A percentile compares a stretch with the other conserved stretches of the same genome.
Conservation (phyloP, 2,797 vertebrate genomes). For the Erithacus rubecula region DNA sequence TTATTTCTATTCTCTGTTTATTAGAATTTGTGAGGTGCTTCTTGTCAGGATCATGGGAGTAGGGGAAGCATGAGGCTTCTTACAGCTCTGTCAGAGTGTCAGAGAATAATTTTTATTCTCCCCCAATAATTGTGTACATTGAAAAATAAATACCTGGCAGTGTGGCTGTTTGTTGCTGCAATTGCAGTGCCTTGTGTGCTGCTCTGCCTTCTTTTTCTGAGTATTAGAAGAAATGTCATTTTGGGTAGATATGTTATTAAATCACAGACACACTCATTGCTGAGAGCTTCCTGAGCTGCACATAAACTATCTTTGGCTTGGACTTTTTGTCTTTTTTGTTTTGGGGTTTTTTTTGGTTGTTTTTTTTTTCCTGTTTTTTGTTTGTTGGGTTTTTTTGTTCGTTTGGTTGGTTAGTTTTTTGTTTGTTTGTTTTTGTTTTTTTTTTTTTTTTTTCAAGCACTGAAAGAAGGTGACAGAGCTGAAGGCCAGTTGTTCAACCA, state of each 20-base stretch:
- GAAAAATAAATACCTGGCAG: constrained; percentile 54
- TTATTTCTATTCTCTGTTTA: constrained; percentile 65
- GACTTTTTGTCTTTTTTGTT: not conserved
- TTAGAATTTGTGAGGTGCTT: constrained; percentile 59
- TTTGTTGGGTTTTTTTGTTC: too few species aligned
- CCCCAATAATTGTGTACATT: not conserved
- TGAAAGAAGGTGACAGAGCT: not conserved
- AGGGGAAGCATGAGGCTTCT: constrained; percentile 8
- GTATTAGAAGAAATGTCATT: constrained; percentile 30
- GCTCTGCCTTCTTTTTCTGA: constrained; percentile 31
- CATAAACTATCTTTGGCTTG: not conserved
- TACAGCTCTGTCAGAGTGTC: not conserved
- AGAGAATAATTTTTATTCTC: constrained; percentile 47
- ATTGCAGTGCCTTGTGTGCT: constrained; percentile 11
- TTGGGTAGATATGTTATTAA: constrained; percentile 52
- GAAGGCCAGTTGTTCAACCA: not conserved
- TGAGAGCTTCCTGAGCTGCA: constrained; percentile 17
- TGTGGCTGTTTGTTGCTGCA: constrained; percentile 48
- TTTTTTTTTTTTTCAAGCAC: not conserved
- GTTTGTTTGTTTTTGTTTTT: too few species aligned
- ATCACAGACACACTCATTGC: constrained; percentile 48
- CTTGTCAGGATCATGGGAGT: constrained; percentile 13
- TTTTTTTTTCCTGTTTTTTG: too few species aligned
- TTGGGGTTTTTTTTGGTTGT: too few species aligned
- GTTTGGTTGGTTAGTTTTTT: too few species aligned